A percentile compares a stretch with the other conserved stretches of the same genome.
Conservation (phyloP, 2,888 invertebrate genomes). For the Agapostemon virescens region DNA sequence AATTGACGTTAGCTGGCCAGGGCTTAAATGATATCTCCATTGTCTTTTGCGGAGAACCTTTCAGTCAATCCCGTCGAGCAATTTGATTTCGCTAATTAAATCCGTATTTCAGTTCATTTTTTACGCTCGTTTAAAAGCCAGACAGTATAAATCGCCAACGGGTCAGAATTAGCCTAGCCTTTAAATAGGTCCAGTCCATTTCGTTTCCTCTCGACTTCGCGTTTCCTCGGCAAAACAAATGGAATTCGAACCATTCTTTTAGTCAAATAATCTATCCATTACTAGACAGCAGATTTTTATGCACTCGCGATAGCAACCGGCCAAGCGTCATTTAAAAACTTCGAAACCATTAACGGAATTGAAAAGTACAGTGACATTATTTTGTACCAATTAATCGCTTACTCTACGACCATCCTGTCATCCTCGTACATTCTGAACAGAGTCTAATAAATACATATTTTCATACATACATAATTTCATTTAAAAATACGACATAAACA, state of each 20-base stretch:
- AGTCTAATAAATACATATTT: too few species aligned
- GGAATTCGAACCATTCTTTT: neutral
- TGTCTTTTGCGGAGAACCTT: conserved; percentile 59
- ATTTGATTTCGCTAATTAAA: conserved; percentile 63
- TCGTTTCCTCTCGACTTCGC: conserved; percentile 16
- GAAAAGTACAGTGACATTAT: too few species aligned
- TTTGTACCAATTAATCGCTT: too few species aligned
- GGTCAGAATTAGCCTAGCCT: conserved; percentile 41
- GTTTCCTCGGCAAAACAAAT: neutral
- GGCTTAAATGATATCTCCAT: conserved; percentile 61
- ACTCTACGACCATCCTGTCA: too few species aligned
- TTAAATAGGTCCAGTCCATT: conserved; percentile 38
- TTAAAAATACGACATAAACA: too few species aligned
- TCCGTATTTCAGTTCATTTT: conserved; percentile 60
- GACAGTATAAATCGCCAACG: conserved; percentile 58
- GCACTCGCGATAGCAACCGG: too few species aligned
- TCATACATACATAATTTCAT: too few species aligned
- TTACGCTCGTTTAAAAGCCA: conserved; percentile 54
- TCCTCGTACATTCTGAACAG: too few species aligned
- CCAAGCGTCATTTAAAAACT: too few species aligned
- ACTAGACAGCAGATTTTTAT: neutral
- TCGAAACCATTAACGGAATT: too few species aligned
- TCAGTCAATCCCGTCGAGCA: conserved; percentile 60
- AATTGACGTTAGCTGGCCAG: conserved; percentile 58
- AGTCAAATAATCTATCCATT: neutral